Evolutionary conservation across 2,888 invertebrate genomes (phyloP).

Genomic region (Rotaria magnacalcarata): DNA sequence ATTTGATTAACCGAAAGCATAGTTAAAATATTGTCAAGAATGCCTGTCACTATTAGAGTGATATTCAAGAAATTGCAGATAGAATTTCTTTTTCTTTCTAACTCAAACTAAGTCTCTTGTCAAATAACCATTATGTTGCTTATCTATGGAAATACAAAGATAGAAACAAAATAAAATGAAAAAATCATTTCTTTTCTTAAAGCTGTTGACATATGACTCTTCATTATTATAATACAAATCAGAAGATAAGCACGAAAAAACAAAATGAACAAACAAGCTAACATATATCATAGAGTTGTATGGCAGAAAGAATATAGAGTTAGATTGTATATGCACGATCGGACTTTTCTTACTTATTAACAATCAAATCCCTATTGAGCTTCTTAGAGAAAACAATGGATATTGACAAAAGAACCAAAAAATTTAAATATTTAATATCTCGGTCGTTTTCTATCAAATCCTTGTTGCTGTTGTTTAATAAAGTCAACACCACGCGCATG

Average conservation of each 20-base stretch:
- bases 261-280: background rate
- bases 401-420: background rate
- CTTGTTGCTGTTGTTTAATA: background rate
- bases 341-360: background rate
- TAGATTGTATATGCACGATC: background rate
- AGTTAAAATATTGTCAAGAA: too few species aligned
- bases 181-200: background rate
- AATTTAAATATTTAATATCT: background rate
- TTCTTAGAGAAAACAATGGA: background rate
- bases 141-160: background rate
- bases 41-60: too few species aligned
- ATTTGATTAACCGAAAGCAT: too few species aligned
- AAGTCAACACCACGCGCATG: background rate
- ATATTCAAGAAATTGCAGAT: too few species aligned
- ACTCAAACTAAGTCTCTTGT: too few species aligned
- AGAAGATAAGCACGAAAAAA: background rate
- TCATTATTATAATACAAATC: background rate
- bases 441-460: slow-evolving; percentile 13
- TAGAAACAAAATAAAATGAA: background rate
- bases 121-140: background rate
- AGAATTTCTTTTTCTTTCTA: too few species aligned
- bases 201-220: background rate
- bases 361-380: background rate
- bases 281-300: background rate
- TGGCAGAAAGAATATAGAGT: background rate